A percentile compares a stretch with the other conserved stretches of the same genome.
These are phyloP conservation scores for Chiridota heheva DNA, from an alignment of 35 echinoderm and acorn worm genomes.

Conservation along the genomic window DNA sequence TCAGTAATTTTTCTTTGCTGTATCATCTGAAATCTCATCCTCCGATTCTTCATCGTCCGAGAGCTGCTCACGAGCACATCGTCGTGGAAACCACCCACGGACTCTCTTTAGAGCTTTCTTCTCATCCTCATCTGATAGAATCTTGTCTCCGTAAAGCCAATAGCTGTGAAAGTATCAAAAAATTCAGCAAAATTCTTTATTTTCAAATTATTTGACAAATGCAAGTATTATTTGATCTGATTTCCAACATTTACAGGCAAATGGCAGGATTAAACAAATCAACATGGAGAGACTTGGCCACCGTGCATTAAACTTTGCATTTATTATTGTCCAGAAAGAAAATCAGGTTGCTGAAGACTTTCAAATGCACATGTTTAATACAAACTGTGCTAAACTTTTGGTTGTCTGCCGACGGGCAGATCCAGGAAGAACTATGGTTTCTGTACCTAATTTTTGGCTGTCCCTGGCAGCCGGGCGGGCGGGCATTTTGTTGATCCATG, in stretches of 20 bases:
- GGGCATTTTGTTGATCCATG: too few relatives aligned
- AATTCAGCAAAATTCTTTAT: neutral
- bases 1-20: too few relatives aligned
- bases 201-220: neutral
- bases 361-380: too few relatives aligned
- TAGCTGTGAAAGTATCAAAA: slow-evolving; percentile 20
- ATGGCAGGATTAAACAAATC: neutral
- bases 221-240: neutral
- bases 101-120: neutral
- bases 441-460: too few relatives aligned
- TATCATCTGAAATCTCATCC: too few relatives aligned
- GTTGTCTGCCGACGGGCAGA: neutral
- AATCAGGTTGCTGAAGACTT: too few relatives aligned
- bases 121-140: slow-evolving; percentile 12
- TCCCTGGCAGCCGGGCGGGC: too few relatives aligned
- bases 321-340: too few relatives aligned
- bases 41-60: too few relatives aligned
- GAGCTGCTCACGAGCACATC: slow-evolving; percentile 31
- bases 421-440: too few relatives aligned
- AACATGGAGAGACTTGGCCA: neutral
- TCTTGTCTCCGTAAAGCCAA: slow-evolving; percentile 53
- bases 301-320: too few relatives aligned
- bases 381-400: neutral
- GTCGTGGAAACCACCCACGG: slow-evolving; percentile 53
- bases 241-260: neutral